These are phyloP conservation scores for Protomyctophum bolini DNA, from an alignment of 2,113 vertebrate genomes.

Conservation along the genomic window DNA sequence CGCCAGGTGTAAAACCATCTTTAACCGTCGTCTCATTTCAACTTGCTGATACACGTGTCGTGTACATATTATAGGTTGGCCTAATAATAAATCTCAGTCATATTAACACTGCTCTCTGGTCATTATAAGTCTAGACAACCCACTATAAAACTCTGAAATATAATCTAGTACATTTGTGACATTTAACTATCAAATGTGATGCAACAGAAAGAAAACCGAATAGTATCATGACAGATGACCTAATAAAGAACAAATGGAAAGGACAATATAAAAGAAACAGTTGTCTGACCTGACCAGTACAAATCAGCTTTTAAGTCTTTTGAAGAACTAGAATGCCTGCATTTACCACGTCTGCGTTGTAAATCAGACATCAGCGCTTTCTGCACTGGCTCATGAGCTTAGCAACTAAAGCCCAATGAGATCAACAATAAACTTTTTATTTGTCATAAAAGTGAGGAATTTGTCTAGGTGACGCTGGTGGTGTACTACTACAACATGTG, in stretches of 20 bases:
- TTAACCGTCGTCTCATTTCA: not conserved
- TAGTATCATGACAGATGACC: not conserved
- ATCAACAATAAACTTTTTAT: not conserved
- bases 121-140: not conserved
- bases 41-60: not conserved
- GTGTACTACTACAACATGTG: too few species aligned
- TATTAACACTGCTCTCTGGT: not conserved
- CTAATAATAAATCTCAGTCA: too few species aligned
- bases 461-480: too few species aligned
- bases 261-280: conserved; percentile 10
- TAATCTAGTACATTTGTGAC: not conserved
- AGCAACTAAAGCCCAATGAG: not conserved
- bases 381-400: not conserved
- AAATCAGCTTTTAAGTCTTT: not conserved
- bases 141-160: not conserved
- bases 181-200: not conserved
- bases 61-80: too few species aligned
- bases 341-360: not conserved
- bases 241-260: not conserved
- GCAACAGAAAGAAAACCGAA: not conserved
- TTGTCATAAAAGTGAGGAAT: too few species aligned
- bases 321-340: conserved; percentile 19
- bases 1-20: not conserved
- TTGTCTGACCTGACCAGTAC: not conserved
- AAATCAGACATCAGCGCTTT: not conserved